These are phyloP conservation scores for Ethmia dodecea DNA, from an alignment of 2,888 invertebrate genomes.

Conservation along the genomic window DNA sequence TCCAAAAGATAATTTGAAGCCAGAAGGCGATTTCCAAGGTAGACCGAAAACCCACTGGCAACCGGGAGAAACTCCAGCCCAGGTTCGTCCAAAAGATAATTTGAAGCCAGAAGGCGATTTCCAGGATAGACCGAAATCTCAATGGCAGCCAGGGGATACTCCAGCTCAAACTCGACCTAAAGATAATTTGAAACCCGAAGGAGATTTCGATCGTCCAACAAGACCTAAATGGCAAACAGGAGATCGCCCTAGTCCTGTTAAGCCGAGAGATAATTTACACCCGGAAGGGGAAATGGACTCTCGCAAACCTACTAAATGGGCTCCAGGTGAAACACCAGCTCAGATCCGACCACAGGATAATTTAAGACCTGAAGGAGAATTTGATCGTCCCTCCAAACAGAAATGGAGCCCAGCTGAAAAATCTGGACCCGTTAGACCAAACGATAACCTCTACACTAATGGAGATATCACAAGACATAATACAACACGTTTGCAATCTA, in stretches of 20 bases:
- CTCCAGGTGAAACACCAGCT: conserved; percentile 48
- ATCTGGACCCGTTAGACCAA: conserved; percentile 54
- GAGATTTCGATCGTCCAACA: conserved; percentile 66
- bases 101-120: conserved; percentile 77
- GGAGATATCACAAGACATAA: conserved; percentile 46
- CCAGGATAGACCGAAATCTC: conserved; percentile 48
- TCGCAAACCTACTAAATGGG: conserved; percentile 31
- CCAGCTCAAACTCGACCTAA: conserved; percentile 61
- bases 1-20: conserved; percentile 73
- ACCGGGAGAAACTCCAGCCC: conserved; percentile 51
- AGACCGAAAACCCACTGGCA: conserved; percentile 32
- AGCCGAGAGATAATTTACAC: conserved; percentile 72
- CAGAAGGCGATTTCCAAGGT: conserved; percentile 75
- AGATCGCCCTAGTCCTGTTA: conserved; percentile 57
- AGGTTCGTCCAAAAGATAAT: conserved; percentile 74
- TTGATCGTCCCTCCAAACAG: conserved; percentile 52
- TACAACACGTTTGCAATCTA: conserved; percentile 25
- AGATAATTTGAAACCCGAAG: conserved; percentile 79
- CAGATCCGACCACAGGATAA: conserved; percentile 75
- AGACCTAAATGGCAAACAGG: conserved; percentile 46
- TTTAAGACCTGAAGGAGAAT: conserved; percentile 76
- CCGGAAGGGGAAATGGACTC: conserved; percentile 76
- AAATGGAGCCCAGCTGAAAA: conserved; percentile 55
- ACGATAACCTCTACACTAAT: conserved; percentile 75
- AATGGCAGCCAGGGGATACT: conserved; percentile 41